Evolutionary conservation across 2,888 invertebrate genomes (phyloP), one percentile per base, ranked within the genome.

Genomic region (Alloscopus bannaensis): DNA sequence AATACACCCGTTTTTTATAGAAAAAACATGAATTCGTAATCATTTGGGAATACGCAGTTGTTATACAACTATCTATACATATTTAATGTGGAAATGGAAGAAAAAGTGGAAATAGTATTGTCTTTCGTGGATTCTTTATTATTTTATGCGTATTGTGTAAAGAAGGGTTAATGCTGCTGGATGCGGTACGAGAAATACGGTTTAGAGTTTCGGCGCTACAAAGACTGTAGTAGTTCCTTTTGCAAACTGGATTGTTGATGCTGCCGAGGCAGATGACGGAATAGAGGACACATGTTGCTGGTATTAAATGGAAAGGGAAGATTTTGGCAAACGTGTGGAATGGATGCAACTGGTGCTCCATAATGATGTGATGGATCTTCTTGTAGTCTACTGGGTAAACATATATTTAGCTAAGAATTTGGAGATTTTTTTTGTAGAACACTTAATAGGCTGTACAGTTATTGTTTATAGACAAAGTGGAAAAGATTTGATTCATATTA

Each of bases 301-400:
- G 45, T 2, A 45, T 3, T 3, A 11, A 3, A 18, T 11, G 16
- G 6, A 40, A 36, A 29, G n/a, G 24, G 42, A 24, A 28, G 40
- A 8, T 13, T 62, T 20, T 42, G 4, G 28, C 20, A 6, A 20
- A 1, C 68, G 57, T 22, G 42, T 26, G 20, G 55, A 69, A 69
- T 57, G 68, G 42, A 69, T 57, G 68, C 68, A 69, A 69, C 68
- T 69, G 68, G 68, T 69, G 50, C 26, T 26, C 26, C 24, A 64
- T n/a, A 36, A 36, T 57, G 16, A 57, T 57, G 29, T n/a, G n/a
- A n/a, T n/a, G n/a, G n/a, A n/a, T n/a, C n/a, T n/a, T n/a, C n/a
- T n/a, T n/a, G n/a, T n/a, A n/a, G n/a, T n/a, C n/a, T n/a, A n/a
- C n/a, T n/a, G n/a, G n/a, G n/a, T n/a, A n/a, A n/a, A n/a, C n/a